Conservation (phyloP, 2,797 vertebrate genomes). For the Vultur gryphus region DNA sequence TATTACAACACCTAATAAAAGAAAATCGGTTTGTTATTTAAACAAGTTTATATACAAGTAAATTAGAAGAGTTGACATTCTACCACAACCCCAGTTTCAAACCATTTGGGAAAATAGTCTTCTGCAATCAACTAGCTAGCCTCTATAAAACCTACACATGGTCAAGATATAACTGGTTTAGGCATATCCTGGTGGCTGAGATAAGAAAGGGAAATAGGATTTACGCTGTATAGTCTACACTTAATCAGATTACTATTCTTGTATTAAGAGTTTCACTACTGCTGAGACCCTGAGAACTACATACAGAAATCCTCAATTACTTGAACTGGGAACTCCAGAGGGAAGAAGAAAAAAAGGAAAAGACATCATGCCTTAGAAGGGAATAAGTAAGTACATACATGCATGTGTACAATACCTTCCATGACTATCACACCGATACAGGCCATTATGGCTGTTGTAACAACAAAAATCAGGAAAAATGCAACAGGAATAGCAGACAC, state of each 20-base stretch:
- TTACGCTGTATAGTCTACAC: neutral
- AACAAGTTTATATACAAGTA: neutral
- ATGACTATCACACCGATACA: conserved; percentile 75
- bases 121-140: neutral
- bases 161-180: conserved; percentile 18
- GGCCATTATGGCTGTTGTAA: conserved; percentile 70
- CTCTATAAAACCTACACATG: neutral
- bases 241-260: conserved; percentile 6
- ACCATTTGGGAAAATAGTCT: neutral
- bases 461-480: conserved; percentile 75
- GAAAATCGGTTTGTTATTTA: neutral
- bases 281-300: neutral
- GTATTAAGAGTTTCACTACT: neutral
- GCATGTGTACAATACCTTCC: conserved; percentile 73
- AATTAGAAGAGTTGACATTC: neutral
- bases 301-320: neutral
- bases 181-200: neutral
- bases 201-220: neutral
- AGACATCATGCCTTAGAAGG: neutral
- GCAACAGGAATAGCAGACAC: conserved; percentile 73
- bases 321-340: neutral
- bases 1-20: conserved; percentile 74
- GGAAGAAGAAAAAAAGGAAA: neutral
- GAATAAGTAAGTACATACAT: neutral
- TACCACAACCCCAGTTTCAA: neutral